These are phyloP conservation scores for Cheilosia scutellata DNA, from an alignment of 2,888 invertebrate genomes.

Conservation along the genomic window DNA sequence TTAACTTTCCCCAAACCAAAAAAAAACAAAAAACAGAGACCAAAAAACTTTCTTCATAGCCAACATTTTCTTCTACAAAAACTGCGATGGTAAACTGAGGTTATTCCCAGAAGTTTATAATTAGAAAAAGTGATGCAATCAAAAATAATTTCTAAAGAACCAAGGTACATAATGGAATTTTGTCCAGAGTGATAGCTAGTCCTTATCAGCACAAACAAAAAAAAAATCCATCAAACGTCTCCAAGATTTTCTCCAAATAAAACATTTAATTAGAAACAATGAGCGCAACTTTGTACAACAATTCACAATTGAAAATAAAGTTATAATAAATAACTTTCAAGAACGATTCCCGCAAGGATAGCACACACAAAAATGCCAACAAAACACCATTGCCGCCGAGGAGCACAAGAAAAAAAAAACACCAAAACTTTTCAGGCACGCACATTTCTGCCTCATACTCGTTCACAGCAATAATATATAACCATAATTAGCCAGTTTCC, in stretches of 20 bases:
- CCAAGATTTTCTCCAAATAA: constrained; percentile 7
- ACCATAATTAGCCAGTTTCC: constrained; percentile 58
- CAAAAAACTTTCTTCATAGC: too few relatives aligned
- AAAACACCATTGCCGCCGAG: neutral
- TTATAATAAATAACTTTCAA: constrained; percentile 44
- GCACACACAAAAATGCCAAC: constrained; percentile 6
- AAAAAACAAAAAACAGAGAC: neutral
- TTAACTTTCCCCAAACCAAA: constrained; percentile 3
- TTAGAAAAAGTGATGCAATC: constrained; percentile 2
- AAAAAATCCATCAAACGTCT: constrained; percentile 16
- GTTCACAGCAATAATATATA: constrained; percentile 42
- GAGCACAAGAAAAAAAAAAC: neutral
- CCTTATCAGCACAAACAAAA: neutral
- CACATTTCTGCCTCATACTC: constrained; percentile 32
- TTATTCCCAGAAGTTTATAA: constrained; percentile 39
- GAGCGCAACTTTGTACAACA: constrained; percentile 15
- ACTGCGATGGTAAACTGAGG: neutral
- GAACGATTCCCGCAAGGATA: constrained; percentile 29
- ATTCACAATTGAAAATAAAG: constrained; percentile 29
- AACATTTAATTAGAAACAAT: constrained; percentile 47
- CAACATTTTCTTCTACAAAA: neutral
- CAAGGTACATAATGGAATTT: neutral
- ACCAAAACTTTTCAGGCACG: constrained; percentile 53
- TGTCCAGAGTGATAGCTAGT: neutral
- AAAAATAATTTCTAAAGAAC: neutral